Base-by-base conservation (phyloP, 2,797 vertebrate species). In the Bradypodion pumilum region DNA sequence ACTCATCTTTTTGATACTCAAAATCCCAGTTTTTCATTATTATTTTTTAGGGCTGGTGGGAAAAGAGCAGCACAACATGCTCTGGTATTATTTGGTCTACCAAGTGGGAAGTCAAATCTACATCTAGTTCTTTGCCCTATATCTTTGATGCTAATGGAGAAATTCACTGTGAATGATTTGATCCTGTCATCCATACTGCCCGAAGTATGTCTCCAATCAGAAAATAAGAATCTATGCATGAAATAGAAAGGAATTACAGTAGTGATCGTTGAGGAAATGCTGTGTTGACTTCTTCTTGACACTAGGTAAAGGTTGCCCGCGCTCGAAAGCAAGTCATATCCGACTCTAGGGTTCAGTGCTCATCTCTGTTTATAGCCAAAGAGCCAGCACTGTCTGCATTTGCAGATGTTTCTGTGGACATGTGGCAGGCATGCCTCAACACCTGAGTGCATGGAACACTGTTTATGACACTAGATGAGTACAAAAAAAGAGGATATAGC, bases 21-120 rank as follows among this genome's bases (percentile, higher is more conserved):
- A 92, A 91, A 83, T 78, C 72, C 83, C 25, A 90, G 75, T 88
- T 89, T 85, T 73, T 70, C 84, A 73, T n/a, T n/a, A n/a, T n/a
- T n/a, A 40, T 69, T 88, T 66, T 84, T 83, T 82, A 89, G 60
- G 44, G 25, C 49, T n/a, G 19, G n/a, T 56, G 37, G 68, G 35
- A 78, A 15, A 83, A 85, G 72, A 49, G 4, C 74, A 73, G 27
- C 29, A 44, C 69, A 76, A 69, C n/a, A 12, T 74, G 4, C 52
- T 5, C 21, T 3, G 21, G 15, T 56, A 56, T 21, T 56, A 56
- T 56, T 56, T 56, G 19, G 52, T 56, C 52, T 15, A 56, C 52
- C 52, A 56, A 56, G 52, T 56, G 19, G 21, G 19, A 59, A 52
- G 63, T 73, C 40, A 74, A 63, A 63, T 7, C 37, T 74, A 46